phyloP scores from a whole-genome alignment of 2,888 invertebrate species.

The Belgica antarctica region DNA sequence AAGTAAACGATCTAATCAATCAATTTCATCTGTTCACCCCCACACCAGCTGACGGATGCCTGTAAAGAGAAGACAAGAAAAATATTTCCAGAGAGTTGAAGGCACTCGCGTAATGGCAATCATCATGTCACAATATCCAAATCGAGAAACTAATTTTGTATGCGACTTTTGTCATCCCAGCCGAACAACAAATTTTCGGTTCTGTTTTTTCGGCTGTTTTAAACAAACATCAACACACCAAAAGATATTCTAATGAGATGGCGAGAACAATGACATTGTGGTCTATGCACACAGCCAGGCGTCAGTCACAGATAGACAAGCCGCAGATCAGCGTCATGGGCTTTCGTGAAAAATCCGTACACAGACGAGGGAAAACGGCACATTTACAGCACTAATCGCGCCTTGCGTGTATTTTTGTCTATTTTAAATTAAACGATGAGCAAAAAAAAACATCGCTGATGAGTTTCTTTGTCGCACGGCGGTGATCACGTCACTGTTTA shows the following conservation, averaged over 20 bases:
- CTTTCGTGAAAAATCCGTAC: neutral
- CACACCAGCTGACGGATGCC: neutral
- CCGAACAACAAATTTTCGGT: neutral
- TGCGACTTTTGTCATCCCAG: conserved; percentile 36
- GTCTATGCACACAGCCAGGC: neutral
- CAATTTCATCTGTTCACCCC: conserved; percentile 5
- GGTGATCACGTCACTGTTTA: conserved; percentile 27
- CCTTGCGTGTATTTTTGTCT: conserved; percentile 25
- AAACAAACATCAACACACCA: conserved; percentile 13
- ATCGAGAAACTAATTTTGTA: conserved; percentile 33
- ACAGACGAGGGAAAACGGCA: conserved; percentile 1
- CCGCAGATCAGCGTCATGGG: neutral
- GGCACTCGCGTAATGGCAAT: conserved; percentile 13
- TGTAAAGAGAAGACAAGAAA: neutral
- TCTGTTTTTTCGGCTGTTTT: neutral
- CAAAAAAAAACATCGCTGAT: conserved; percentile 24
- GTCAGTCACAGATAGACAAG: neutral
- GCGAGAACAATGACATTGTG: conserved; percentile 11
- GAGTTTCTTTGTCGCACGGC: conserved; percentile 26
- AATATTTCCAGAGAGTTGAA: conserved; percentile 22
- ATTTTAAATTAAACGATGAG: conserved; percentile 17
- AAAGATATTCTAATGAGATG: conserved; percentile 25
- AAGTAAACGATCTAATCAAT: conserved; percentile 37
- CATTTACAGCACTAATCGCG: neutral
- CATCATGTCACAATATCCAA: conserved; percentile 21